Conservation (phyloP, 2,113 vertebrate species). For the Mixornis gularis region DNA sequence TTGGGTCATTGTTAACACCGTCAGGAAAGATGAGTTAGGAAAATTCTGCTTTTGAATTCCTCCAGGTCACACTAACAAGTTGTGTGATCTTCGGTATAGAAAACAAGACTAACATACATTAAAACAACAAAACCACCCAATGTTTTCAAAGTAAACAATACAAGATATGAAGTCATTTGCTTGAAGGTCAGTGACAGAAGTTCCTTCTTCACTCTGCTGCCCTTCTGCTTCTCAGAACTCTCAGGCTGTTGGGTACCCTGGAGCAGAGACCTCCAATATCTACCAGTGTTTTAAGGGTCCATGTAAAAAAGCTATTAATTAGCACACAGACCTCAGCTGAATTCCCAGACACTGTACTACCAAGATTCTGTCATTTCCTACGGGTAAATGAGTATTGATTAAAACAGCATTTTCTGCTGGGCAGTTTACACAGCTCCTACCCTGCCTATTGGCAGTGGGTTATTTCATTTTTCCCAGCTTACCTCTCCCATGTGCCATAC, state of each 20-base stretch:
- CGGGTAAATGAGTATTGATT: background rate
- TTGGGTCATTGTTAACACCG: background rate
- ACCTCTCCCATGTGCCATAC: background rate
- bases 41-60: background rate
- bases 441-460: background rate
- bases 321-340: background rate
- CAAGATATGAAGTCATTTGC: background rate
- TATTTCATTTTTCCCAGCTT: background rate
- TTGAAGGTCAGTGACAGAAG: background rate
- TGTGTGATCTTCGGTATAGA: background rate
- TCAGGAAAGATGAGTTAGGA: background rate
- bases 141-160: background rate
- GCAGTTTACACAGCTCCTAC: background rate
- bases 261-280: background rate
- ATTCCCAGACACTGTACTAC: background rate
- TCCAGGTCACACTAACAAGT: background rate
- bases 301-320: background rate
- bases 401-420: background rate
- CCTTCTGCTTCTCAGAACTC: background rate
- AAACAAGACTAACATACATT: background rate
- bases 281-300: background rate
- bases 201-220: background rate
- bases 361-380: background rate
- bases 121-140: background rate
- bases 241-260: background rate